Conservation (phyloP, 2,888 invertebrate genomes). For the Plemyria rubiginata region DNA sequence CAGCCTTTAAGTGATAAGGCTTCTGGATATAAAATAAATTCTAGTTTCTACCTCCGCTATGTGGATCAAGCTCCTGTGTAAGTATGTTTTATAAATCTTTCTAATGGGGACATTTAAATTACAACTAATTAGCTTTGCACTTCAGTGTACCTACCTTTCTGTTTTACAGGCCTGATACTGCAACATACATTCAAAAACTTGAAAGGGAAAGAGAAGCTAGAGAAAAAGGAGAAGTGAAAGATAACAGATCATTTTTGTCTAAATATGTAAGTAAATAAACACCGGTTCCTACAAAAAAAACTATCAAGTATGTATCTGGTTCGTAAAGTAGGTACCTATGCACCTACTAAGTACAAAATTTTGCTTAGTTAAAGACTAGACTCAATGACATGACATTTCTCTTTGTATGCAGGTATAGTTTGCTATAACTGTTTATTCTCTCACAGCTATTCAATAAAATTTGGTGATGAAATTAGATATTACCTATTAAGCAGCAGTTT, state of each 20-base stretch:
- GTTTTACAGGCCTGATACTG: constrained; percentile 93
- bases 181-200: constrained; percentile 96
- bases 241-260: constrained; percentile 97
- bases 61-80: constrained; percentile 92
- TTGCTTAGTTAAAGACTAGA: not conserved
- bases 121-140: not conserved
- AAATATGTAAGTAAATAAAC: constrained; percentile 94
- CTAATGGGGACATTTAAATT: not conserved
- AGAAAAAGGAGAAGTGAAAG: constrained; percentile 95
- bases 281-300: no score
- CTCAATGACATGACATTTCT: no score
- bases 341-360: no score
- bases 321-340: no score
- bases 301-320: no score
- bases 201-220: constrained; percentile 95
- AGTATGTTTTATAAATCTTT: constrained; percentile 44
- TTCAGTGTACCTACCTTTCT: not conserved
- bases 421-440: no score
- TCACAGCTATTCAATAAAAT: no score
- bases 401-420: no score
- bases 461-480: no score
- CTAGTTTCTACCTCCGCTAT: constrained; percentile 91
- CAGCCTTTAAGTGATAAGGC: constrained; percentile 43
- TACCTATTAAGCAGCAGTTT: no score
- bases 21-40: constrained; percentile 84